These are phyloP conservation scores for Setipinna tenuifilis DNA, from an alignment of 2,797 vertebrate species.

Conservation along the genomic window DNA sequence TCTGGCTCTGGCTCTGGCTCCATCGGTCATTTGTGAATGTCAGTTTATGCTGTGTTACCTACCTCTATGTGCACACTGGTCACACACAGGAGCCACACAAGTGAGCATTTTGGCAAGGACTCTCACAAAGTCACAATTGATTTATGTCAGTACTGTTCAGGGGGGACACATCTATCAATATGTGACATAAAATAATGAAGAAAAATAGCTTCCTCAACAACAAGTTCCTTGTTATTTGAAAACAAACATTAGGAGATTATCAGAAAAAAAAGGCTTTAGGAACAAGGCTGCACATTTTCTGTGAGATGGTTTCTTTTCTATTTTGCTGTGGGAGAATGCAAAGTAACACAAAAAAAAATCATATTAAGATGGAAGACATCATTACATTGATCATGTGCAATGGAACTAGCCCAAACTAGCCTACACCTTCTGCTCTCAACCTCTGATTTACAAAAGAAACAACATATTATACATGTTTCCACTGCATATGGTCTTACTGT, in stretches of 20 bases:
- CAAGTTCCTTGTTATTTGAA: not conserved
- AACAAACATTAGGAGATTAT: not conserved
- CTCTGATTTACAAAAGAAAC: not conserved
- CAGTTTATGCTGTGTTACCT: not conserved
- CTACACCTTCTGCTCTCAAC: not conserved
- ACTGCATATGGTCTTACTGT: not conserved
- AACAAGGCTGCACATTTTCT: not conserved
- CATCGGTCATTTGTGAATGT: not conserved
- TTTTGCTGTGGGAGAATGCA: not conserved
- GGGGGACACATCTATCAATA: not conserved
- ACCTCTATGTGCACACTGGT: not conserved
- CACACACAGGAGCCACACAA: not conserved
- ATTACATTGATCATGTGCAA: conserved; percentile 3
- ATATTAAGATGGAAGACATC: conserved; percentile 20
- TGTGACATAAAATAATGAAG: conserved; percentile 7
- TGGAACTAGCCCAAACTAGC: not conserved
- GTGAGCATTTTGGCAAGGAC: not conserved
- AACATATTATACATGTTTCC: conserved; percentile 1
- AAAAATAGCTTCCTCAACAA: not conserved
- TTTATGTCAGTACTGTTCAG: not conserved
- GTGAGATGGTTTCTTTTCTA: not conserved
- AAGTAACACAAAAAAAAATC: not conserved
- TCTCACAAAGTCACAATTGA: not conserved
- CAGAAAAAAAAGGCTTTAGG: not conserved
- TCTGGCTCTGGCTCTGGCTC: not conserved